Base-by-base conservation (phyloP, 2,888 invertebrate genomes). In the Tetragonisca angustula region DNA sequence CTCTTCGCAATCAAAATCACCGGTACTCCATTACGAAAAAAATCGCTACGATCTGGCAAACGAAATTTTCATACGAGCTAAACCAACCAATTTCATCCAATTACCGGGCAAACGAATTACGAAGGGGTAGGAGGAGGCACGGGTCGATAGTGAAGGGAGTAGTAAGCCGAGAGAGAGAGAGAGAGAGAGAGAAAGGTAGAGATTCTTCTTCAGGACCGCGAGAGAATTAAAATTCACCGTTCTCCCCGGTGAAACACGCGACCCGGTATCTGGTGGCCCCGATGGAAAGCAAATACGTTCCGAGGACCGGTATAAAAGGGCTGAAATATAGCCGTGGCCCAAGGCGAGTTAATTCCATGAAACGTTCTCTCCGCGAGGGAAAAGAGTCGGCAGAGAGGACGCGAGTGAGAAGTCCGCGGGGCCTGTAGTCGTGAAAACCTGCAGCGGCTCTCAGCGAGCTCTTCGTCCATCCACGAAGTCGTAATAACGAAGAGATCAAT, bases 271-370 rank as follows among this genome's bases (percentile, higher is more conserved):
- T n/a, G 24, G 17, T 27, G 24, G 49, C 69, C 54, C 36, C 24
- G 50, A 32, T 43, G 64, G 32, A n/a, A 49, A 56, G 79, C 69
- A 76, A 79, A 69, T 56, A 69, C 69, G 80, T 52, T 65, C 56
- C 62, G 19, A 24, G 70, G 59, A 75, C 54, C 59, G 71, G 79
- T 80, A 50, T 72, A 72, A 79, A 80, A 76, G 68, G 76, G 76
- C 59, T 72, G 76, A 72, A 76, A 76, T 76, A 76, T 67, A 74
- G 27, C 65, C 54, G 61, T 65, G 61, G 82, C 74, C 68, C 72
- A 27, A 69, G 81, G 80, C 72, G 81, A 76, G 83, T 83, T 73
- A 83, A 83, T 76, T 76, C 73, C 68, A 64, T 59, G 83, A 81
- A 81, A 83, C 72, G 76, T 73, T 64, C 11, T 43, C 43, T 43